Base-by-base conservation (phyloP, 1,140 invertebrate species). In the Ostrea edulis region DNA sequence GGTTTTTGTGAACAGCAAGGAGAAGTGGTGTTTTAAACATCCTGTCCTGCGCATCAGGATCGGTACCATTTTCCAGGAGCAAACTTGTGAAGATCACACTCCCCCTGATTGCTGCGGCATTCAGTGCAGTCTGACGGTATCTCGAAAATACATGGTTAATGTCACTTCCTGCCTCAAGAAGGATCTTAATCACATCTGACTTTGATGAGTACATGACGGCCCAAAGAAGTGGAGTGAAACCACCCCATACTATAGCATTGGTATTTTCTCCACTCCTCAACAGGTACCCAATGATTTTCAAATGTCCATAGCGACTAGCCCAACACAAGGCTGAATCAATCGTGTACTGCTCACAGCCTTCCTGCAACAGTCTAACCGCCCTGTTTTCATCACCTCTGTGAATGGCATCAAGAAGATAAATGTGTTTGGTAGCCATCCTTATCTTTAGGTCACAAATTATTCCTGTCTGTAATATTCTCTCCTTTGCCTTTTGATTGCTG, bases 251-350 rank as follows among this genome's bases (percentile, higher is more conserved):
- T 58, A 87, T 84, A 2, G 85, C 88, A 88, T 90, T 90, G 14
- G 88, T 84, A 65, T 91, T 58, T 7, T 89, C 91, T 9, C 90
- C 91, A 20, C 29, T 53, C 8, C 87, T 55, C 17, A 91, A 22
- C 65, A 92, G 81, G 12, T 82, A 22, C 8, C 58, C 25, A 11
- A 90, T 77, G 54, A 90, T 84, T 35, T 88, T 65, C 51, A 89
- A n/a, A 82, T 90, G 81, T 54, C 90, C 91, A 71, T 90, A 89
- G 51, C 91, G 88, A 82, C 90, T 84, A 14, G 90, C 90, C 91
- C 91, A 92, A 65, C 91, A 92, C 22, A 92, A 83, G 55, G 87
- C 82, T 14, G 90, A 88, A 82, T 92, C 89, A 11, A 92, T 82
- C n/a, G 83, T 68, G 52, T 51, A 20, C 53, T 92, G 91, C 12